A percentile compares a stretch with the other conserved stretches of the same genome.
phyloP scores from a whole-genome alignment of 2,797 vertebrate species.

The Caiman crocodilus region DNA sequence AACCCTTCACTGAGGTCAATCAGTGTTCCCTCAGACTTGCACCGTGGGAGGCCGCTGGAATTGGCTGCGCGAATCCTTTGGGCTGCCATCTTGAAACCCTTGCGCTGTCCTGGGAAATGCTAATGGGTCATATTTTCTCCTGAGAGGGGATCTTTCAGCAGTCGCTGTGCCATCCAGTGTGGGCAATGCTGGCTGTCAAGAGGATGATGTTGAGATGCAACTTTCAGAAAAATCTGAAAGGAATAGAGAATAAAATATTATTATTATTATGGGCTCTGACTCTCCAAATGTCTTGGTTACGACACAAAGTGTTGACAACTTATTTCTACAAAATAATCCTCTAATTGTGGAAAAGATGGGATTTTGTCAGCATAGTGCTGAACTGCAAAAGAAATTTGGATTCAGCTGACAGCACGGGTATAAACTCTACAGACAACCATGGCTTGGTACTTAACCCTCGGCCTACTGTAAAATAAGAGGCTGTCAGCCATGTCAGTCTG shows the following conservation, averaged over 20 bases:
- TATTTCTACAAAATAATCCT: background rate
- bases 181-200: rapidly evolving
- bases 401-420: too few relatives aligned
- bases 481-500: too few relatives aligned
- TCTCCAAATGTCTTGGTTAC: too few relatives aligned
- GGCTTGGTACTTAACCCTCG: too few relatives aligned
- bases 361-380: background rate
- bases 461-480: too few relatives aligned
- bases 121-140: slow-evolving; percentile 66
- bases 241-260: background rate
- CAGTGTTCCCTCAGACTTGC: slow-evolving; percentile 94
- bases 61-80: slow-evolving; percentile 93
- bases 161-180: background rate
- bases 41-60: slow-evolving; percentile 90
- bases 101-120: rapidly evolving
- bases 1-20: slow-evolving; percentile 90
- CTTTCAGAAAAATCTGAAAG: background rate
- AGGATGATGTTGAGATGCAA: rapidly evolving
- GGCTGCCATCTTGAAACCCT: slow-evolving; percentile 87
- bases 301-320: background rate
- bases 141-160: background rate
- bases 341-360: background rate
- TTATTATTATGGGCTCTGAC: background rate
- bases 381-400: background rate
- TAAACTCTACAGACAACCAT: too few relatives aligned